phyloP scores from a whole-genome alignment of 2,113 vertebrate species.

The Zonotrichia leucophrys region DNA sequence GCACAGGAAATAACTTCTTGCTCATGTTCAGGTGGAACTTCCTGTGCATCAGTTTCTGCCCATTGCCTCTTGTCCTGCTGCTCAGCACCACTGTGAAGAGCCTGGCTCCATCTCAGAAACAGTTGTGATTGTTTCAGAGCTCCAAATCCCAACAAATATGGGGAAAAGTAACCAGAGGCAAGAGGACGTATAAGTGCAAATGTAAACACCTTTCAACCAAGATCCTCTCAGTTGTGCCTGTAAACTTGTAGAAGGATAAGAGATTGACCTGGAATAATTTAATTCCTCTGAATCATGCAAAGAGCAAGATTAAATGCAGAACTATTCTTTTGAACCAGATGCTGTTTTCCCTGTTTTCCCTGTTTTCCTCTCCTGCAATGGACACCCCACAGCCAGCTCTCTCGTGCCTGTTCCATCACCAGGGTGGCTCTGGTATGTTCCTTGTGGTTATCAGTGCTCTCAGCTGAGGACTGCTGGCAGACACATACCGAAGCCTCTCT shows the following conservation, averaged over 20 bases:
- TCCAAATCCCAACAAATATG: neutral
- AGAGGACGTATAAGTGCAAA: neutral
- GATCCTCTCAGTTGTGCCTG: neutral
- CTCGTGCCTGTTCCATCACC: rapidly evolving
- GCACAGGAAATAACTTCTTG: neutral
- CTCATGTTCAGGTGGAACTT: neutral
- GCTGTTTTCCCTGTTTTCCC: too few species aligned
- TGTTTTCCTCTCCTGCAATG: neutral
- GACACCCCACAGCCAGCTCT: neutral
- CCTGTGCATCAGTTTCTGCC: neutral
- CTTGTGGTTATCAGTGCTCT: neutral
- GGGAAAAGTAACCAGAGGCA: neutral
- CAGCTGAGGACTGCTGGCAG: neutral
- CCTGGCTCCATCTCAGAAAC: neutral
- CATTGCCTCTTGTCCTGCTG: neutral
- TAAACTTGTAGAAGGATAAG: neutral
- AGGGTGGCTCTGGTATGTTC: neutral
- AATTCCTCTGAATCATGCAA: neutral
- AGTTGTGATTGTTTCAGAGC: neutral
- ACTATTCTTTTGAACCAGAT: neutral
- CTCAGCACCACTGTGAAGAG: neutral
- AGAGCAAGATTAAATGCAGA: neutral
- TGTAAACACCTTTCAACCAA: neutral
- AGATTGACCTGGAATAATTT: neutral
- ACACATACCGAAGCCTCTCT: neutral